Base-by-base conservation (phyloP, 1,140 invertebrate species). In the Venturia canescens region DNA sequence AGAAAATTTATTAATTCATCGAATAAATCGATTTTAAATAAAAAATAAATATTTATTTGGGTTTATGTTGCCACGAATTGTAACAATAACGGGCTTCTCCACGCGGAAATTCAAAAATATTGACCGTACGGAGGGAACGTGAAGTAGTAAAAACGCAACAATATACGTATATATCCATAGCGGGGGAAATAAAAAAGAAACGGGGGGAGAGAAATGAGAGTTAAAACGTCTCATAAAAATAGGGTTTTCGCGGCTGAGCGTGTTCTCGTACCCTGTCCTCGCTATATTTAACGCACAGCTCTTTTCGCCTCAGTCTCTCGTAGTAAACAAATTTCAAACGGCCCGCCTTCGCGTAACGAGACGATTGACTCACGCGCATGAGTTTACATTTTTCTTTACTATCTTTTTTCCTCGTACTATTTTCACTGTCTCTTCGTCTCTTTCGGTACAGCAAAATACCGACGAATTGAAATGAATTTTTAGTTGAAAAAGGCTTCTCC, bases 291-390 rank as follows among this genome's bases (percentile, higher is more conserved):
- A 76, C 72, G 85, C 78, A 60, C 80, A 60, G 76, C 75, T 18
- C 66, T 69, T n/a, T 79, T 74, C 78, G 76, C 78, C 80, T 86
- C 71, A 78, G 71, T 69, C 74, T 16, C 77, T 53, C 83, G 81
- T 85, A 84, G 84, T 84, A 85, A 86, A 87, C 83, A 86, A 84
- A 86, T 86, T 83, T 86, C 75, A 50, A 74, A 72, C 82, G 83
- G 66, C 67, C 78, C 60, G 71, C 74, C 78, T 82, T 82, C 82
- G 78, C 38, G 78, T 80, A 77, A 83, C 84, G 44, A 82, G 60
- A 77, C 75, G 72, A 77, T 66, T 66, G 57, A 66, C 60, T 77
- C 75, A 60, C 5, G 66, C 7, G 53, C 23, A 26, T 53, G 34
- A 81, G 75, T 15, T 63, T 82, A 27, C 71, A 76, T 63, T 27